Evolutionary conservation across 2,888 invertebrate species (phyloP).

Genomic region (Dromius quadrimaculatus): DNA sequence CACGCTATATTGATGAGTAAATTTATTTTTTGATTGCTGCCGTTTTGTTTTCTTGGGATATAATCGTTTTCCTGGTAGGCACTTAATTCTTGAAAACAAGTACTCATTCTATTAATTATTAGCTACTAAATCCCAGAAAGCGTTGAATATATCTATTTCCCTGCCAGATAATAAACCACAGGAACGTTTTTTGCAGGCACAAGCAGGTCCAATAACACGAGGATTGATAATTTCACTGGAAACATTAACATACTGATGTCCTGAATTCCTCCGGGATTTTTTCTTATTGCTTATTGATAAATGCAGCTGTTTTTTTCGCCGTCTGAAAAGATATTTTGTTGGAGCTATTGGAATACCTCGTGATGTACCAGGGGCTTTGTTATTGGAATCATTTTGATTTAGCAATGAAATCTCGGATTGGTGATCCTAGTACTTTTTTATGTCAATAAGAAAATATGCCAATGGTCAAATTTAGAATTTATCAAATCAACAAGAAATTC

Average conservation of each 20-base stretch:
- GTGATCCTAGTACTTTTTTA: not conserved
- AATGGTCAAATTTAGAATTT: not conserved
- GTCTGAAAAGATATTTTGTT: too few relatives aligned
- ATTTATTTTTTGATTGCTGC: slow-evolving; percentile 44
- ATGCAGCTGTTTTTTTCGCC: too few relatives aligned
- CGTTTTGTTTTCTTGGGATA: slow-evolving; percentile 5
- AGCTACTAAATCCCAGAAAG: slow-evolving; percentile 49
- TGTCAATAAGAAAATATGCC: not conserved
- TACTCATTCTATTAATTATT: slow-evolving; percentile 53
- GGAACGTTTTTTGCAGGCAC: slow-evolving; percentile 48
- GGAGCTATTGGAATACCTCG: too few relatives aligned
- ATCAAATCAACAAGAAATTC: not conserved
- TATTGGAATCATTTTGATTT: too few relatives aligned
- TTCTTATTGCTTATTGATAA: too few relatives aligned
- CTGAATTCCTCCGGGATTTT: too few relatives aligned
- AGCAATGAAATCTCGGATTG: not conserved
- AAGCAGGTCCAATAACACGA: not conserved
- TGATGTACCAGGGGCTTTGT: too few relatives aligned
- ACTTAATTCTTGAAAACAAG: slow-evolving; percentile 1
- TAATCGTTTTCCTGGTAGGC: too few relatives aligned
- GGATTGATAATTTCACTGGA: not conserved
- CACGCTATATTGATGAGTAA: slow-evolving; percentile 50
- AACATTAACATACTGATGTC: not conserved
- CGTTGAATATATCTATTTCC: slow-evolving; percentile 42
- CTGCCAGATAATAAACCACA: slow-evolving; percentile 44